Evolutionary conservation across 2,113 vertebrate genomes (phyloP).

Genomic region (Apteryx owenii): DNA sequence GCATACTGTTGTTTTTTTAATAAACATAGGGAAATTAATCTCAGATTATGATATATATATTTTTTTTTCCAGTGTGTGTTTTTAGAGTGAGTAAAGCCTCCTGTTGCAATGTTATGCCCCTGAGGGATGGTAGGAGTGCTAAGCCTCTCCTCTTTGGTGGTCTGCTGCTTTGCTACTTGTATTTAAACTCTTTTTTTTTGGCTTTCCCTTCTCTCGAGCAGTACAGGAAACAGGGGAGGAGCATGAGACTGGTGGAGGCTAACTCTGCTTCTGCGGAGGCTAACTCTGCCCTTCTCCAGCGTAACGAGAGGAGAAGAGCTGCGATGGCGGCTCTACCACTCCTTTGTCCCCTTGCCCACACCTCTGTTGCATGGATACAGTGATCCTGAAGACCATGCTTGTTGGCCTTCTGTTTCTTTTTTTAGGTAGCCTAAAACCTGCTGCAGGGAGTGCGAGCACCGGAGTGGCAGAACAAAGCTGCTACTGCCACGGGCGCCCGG

Average conservation of each 20-base stretch:
- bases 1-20: neutral
- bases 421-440: neutral
- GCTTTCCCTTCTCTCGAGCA: neutral
- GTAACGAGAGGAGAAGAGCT: neutral
- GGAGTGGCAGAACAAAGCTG: neutral
- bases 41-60: neutral
- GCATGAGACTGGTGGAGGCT: neutral
- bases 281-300: neutral
- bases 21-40: neutral
- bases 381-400: neutral
- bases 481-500: neutral
- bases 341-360: neutral
- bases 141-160: neutral
- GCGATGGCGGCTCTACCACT: neutral
- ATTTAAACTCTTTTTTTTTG: neutral
- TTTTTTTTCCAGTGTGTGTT: neutral
- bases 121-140: neutral
- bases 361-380: fast-evolving
- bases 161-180: neutral
- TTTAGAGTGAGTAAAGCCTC: neutral
- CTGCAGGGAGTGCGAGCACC: fast-evolving
- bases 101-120: neutral
- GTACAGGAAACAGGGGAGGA: neutral
- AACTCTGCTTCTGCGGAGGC: neutral
- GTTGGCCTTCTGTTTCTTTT: neutral